Evolutionary conservation across 37 sponge, comb jelly and placozoan genomes (phyloP).

Genomic region (Sycon ciliatum): DNA sequence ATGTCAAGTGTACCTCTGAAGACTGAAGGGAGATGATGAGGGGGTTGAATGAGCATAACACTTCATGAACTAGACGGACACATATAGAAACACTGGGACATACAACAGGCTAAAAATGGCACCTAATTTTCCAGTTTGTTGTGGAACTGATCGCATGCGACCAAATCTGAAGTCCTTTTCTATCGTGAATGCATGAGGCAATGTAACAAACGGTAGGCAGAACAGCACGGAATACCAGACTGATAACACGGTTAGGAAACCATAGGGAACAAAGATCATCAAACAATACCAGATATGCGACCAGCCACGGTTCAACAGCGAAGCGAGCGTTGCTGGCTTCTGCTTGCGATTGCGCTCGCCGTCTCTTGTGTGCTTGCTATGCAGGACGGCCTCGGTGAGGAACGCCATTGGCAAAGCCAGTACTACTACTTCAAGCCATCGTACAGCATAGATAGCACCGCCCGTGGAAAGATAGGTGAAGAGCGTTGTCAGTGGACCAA

Average conservation of each 20-base stretch:
- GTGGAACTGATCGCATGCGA: no score
- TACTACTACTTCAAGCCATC: no score
- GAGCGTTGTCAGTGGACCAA: slow-evolving; percentile 71
- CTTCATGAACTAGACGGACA: no score
- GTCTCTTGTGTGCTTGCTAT: slow-evolving; percentile 65
- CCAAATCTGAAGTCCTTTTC: slow-evolving; percentile 56
- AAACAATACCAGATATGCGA: slow-evolving; percentile 62
- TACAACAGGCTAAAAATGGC: no score
- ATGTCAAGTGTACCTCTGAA: no score
- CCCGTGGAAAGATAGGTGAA: slow-evolving; percentile 56
- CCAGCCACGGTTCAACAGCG: slow-evolving; percentile 51
- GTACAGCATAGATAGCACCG: slow-evolving; percentile 52
- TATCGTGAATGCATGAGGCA: slow-evolving; percentile 48
- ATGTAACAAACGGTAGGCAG: slow-evolving; percentile 47
- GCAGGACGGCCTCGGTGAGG: slow-evolving; percentile 68
- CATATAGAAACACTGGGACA: no score
- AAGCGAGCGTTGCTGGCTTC: slow-evolving; percentile 49
- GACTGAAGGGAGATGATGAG: no score
- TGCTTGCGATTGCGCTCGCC: slow-evolving; percentile 36
- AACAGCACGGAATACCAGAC: slow-evolving; percentile 45
- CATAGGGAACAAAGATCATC: slow-evolving; percentile 65
- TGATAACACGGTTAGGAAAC: slow-evolving; percentile 42
- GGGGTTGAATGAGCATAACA: no score
- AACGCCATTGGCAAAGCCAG: slow-evolving; percentile 65
- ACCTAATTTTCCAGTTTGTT: no score